Evolutionary conservation across 2,888 invertebrate genomes (phyloP).

Genomic region (Schizaphis graminum): DNA sequence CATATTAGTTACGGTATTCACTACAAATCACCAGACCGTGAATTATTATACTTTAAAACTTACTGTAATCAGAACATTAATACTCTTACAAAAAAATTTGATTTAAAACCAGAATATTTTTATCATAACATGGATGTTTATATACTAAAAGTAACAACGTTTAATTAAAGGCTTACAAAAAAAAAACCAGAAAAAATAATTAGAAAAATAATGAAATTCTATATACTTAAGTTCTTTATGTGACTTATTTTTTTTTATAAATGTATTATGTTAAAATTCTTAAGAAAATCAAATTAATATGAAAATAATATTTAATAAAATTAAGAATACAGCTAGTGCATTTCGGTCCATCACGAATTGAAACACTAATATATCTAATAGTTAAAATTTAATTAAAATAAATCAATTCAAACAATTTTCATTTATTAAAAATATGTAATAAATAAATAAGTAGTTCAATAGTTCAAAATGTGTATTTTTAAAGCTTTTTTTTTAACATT

Average conservation of each 20-base stretch:
- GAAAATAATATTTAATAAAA: neutral
- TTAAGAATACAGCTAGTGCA: neutral
- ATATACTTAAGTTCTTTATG: neutral
- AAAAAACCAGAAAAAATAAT: neutral
- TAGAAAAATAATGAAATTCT: neutral
- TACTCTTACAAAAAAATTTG: neutral
- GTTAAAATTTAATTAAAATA: neutral
- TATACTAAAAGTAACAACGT: neutral
- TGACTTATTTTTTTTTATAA: neutral
- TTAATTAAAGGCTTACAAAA: neutral
- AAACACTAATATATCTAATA: neutral
- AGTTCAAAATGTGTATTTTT: neutral
- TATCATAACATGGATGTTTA: neutral
- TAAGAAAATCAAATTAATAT: neutral
- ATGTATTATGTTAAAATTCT: neutral
- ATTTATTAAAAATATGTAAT: neutral
- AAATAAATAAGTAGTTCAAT: neutral
- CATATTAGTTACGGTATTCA: neutral
- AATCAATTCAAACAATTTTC: neutral
- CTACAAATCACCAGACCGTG: neutral
- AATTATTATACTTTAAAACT: neutral
- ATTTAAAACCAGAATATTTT: neutral
- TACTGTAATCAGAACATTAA: neutral
- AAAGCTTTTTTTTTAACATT: too few relatives aligned
- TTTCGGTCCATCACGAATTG: neutral